Base-by-base conservation (phyloP, 64 coral and sea anemone species). In the Acropora yongei region DNA sequence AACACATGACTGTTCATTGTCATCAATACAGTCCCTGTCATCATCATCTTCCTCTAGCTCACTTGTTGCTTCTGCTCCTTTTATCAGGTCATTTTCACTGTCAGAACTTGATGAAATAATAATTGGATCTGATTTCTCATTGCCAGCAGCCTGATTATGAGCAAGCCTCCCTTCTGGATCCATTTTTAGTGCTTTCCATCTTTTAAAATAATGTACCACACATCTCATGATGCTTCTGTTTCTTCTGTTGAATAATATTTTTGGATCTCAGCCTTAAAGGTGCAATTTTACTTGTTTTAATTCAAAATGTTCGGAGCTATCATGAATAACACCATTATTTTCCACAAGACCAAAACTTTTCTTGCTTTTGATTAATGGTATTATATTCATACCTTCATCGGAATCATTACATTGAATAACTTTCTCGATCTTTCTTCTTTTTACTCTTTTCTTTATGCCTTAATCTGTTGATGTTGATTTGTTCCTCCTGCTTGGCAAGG, bases 21-120 rank as follows among this genome's bases (percentile, higher is more conserved):
- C 67, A 2, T 96, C 96, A 40, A 98, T 91, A 88, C 95, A 98
- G 9, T 95, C 78, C 41, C 86, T 67, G 75, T 98, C 96, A 93
- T 72, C 77, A 11, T 98, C 93, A 95, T 98, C 87, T 44, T 88
- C 85, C 20, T 90, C 93, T 40, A 93, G 76, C 76, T 91, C 83
- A 44, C 80, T 91, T 42, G 46, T 49, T 9, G 88, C 88, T 78
- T 17, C 50, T 4, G 53, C 57, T 66, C 80, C 87, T 75, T 93
- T 66, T 71, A 71, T n/a, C 42, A 57, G 63, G 41, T 90, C 79
- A 48, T 53, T 74, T 7, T 63, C 79, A 41, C 72, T 66, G 19
- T 95, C 84, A 41, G 71, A 78, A 17, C 47, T 49, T 41, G 55
- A 85, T 60, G 48, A 47, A 72, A 10, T 57, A 16, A 7, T 18